A percentile compares a stretch with the other conserved stretches of the same genome.
Conservation (phyloP, 2,888 invertebrate genomes). For the Dione juno region DNA sequence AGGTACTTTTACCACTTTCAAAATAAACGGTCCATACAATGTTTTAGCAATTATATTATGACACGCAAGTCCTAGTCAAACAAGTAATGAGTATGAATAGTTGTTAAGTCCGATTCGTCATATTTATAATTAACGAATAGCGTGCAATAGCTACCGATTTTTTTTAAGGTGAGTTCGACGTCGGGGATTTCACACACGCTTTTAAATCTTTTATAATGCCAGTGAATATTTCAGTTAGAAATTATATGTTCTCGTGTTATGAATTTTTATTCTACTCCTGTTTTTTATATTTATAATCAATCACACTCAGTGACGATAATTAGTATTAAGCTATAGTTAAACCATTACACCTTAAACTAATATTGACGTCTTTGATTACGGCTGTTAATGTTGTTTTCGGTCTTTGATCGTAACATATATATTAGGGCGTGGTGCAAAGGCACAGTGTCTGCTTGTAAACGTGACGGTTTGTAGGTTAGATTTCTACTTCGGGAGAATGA, state of each 20-base stretch:
- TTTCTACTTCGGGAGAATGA: too few relatives aligned
- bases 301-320: too few relatives aligned
- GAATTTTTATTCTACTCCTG: neutral
- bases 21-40: neutral
- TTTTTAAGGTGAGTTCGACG: neutral
- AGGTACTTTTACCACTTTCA: too few relatives aligned
- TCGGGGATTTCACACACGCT: neutral
- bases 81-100: neutral
- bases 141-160: slow-evolving; percentile 21
- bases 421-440: too few relatives aligned
- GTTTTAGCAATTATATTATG: neutral
- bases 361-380: too few relatives aligned
- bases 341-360: too few relatives aligned
- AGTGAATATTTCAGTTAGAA: neutral
- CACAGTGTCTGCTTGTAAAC: too few relatives aligned
- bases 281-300: too few relatives aligned
- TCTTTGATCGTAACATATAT: too few relatives aligned
- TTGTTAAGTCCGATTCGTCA: slow-evolving; percentile 17
- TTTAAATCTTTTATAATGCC: neutral
- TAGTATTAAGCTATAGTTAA: too few relatives aligned
- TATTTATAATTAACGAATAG: slow-evolving; percentile 18
- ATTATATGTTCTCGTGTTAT: neutral
- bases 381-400: too few relatives aligned
- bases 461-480: too few relatives aligned
- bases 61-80: slow-evolving; percentile 10